Percentiles rank a stretch among this genome's conserved stretches.
Evolutionary conservation across 2,888 invertebrate species (phyloP).

Genomic region (Aquatica leii): DNA sequence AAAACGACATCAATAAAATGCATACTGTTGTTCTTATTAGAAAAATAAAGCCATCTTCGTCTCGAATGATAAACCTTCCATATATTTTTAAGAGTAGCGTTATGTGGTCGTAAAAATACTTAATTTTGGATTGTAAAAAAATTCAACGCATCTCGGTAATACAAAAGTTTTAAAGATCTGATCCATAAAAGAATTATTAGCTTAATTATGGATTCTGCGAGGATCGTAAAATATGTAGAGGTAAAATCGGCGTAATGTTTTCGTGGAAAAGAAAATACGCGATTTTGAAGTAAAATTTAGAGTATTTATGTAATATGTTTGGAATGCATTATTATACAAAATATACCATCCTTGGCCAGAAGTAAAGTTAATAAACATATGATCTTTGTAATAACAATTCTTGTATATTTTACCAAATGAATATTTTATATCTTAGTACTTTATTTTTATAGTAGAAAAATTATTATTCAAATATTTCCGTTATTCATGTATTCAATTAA

Average conservation of each 20-base stretch:
- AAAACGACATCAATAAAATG: slow-evolving; percentile 41
- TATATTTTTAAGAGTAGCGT: slow-evolving; percentile 16
- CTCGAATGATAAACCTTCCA: slow-evolving; percentile 4
- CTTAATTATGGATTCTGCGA: slow-evolving; percentile 31
- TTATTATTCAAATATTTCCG: neutral
- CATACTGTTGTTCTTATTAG: slow-evolving; percentile 38
- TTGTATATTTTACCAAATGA: slow-evolving; percentile 23
- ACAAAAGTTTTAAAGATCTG: slow-evolving; percentile 31
- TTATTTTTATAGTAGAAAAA: too few species aligned
- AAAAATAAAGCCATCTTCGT: slow-evolving; percentile 15
- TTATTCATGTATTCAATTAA: slow-evolving; percentile 5
- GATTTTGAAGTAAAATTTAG: slow-evolving; percentile 15
- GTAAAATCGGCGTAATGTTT: slow-evolving; percentile 24
- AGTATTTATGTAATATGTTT: slow-evolving; percentile 28
- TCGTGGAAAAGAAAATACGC: neutral
- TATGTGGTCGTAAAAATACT: slow-evolving; percentile 28
- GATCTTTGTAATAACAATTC: slow-evolving; percentile 27
- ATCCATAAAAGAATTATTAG: slow-evolving; percentile 33
- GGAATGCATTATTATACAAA: slow-evolving; percentile 25
- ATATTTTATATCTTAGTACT: neutral
- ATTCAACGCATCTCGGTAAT: slow-evolving; percentile 25
- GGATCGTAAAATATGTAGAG: slow-evolving; percentile 30
- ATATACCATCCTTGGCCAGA: slow-evolving; percentile 18
- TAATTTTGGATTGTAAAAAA: slow-evolving; percentile 30
- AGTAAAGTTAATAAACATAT: slow-evolving; percentile 26